Percentiles rank a stretch among this genome's conserved stretches.
Conservation (phyloP, 2,113 vertebrate genomes). For the Apeltes quadracus region DNA sequence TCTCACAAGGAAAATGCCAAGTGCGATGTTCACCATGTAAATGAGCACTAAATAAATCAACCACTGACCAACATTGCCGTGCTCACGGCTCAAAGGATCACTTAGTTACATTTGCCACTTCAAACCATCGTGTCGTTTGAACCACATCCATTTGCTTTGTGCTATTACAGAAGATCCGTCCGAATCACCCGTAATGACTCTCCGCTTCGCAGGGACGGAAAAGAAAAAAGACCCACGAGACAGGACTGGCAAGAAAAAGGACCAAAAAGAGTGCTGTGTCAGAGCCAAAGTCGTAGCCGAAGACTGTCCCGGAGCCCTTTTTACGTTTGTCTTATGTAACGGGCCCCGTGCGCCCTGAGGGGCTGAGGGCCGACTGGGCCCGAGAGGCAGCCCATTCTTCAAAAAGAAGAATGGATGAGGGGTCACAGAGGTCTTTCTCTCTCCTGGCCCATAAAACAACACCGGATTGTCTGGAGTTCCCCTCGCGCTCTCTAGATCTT, state of each 20-base stretch:
- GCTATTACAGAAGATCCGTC: background rate
- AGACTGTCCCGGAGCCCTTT: conserved; percentile 64
- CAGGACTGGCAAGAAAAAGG: conserved; percentile 13
- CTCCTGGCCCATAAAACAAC: conserved; percentile 55
- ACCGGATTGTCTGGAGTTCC: conserved; percentile 42
- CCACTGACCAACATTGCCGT: background rate
- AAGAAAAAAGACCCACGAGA: conserved; percentile 36
- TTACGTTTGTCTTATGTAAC: conserved; percentile 62
- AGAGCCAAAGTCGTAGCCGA: conserved; percentile 67
- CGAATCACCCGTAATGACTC: background rate
- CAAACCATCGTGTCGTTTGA: background rate
- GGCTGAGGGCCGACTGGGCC: conserved; percentile 43
- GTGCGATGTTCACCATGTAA: background rate
- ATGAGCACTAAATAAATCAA: background rate
- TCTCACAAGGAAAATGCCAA: background rate
- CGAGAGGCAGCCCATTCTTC: conserved; percentile 64
- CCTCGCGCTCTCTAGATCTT: conserved; percentile 50
- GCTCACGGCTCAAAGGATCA: background rate
- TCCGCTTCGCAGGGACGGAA: conserved; percentile 2
- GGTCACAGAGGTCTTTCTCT: conserved; percentile 62
- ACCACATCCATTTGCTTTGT: background rate
- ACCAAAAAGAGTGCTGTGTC: conserved; percentile 33
- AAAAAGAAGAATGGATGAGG: conserved; percentile 57
- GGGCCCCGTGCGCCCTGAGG: conserved; percentile 38
- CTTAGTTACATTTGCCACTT: background rate